Evolutionary conservation across 2,797 vertebrate genomes (phyloP).

Genomic region (Lepilemur septentrionalis): DNA sequence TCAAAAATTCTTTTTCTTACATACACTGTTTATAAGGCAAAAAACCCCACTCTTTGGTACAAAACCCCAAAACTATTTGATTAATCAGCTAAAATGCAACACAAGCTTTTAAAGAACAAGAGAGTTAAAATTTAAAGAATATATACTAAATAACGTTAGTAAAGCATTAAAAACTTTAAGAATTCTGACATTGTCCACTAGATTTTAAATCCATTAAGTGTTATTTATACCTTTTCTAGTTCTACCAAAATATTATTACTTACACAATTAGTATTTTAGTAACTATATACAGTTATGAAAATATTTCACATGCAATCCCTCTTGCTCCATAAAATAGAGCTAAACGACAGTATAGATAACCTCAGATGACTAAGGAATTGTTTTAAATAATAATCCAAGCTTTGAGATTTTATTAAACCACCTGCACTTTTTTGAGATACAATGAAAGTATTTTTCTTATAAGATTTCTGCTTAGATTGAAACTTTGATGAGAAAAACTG

Average conservation of each 20-base stretch:
- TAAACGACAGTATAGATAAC: not conserved
- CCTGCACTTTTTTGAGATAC: conserved; percentile 40
- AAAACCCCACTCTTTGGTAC: not conserved
- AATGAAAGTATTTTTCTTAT: conserved; percentile 59
- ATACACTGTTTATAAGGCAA: not conserved
- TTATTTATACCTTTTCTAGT: not conserved
- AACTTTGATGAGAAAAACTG: conserved; percentile 67
- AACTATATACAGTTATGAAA: not conserved
- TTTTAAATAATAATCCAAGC: conserved; percentile 62
- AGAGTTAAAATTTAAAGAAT: not conserved
- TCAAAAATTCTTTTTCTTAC: not conserved
- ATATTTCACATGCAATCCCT: not conserved
- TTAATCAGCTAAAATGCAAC: not conserved
- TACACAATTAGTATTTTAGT: not conserved
- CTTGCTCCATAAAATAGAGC: not conserved
- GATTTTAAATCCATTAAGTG: not conserved
- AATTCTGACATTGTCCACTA: not conserved
- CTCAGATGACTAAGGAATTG: not conserved
- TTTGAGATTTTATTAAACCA: conserved; percentile 31
- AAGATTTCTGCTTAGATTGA: conserved; percentile 70
- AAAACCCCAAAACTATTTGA: not conserved
- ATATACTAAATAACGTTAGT: not conserved
- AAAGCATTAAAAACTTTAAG: not conserved
- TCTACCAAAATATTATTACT: not conserved
- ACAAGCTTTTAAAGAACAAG: not conserved